These are phyloP conservation scores for Petrolisthes manimaculis DNA, from an alignment of 2,888 invertebrate genomes.

Conservation along the genomic window DNA sequence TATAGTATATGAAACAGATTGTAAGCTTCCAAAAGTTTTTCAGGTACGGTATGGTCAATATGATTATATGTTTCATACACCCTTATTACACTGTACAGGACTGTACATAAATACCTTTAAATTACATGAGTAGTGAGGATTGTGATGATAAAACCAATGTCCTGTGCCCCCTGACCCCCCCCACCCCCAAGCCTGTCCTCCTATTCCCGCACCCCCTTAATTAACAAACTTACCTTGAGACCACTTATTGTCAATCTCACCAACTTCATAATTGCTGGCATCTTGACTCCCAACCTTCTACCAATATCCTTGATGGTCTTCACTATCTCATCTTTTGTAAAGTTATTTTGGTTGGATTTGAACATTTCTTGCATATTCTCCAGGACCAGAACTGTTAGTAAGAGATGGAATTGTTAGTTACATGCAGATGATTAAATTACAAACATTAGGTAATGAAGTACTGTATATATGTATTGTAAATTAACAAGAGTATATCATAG, in stretches of 20 bases:
- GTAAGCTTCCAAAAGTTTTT: too few species aligned
- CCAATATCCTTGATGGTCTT: constrained; percentile 20
- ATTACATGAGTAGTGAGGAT: too few species aligned
- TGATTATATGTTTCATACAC: too few species aligned
- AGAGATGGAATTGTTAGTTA: background rate
- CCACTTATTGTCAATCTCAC: constrained; percentile 43
- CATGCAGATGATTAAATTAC: background rate
- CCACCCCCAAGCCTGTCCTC: too few species aligned
- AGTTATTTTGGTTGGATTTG: background rate
- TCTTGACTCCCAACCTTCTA: constrained; percentile 29
- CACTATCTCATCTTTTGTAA: constrained; percentile 34
- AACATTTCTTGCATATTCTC: constrained; percentile 9
- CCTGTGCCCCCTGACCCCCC: too few species aligned
- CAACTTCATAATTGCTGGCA: constrained; percentile 40
- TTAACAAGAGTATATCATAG: background rate
- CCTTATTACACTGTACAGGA: too few species aligned
- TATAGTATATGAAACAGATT: too few species aligned
- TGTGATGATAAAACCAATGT: too few species aligned
- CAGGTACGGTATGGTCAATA: too few species aligned
- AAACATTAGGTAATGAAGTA: background rate
- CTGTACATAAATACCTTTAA: too few species aligned
- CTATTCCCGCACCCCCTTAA: too few species aligned
- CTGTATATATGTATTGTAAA: background rate
- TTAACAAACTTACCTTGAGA: constrained; percentile 15
- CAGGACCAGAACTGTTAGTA: constrained; percentile 21